phyloP scores from a whole-genome alignment of 2,797 vertebrate genomes.

The Diglossa cyanea region DNA sequence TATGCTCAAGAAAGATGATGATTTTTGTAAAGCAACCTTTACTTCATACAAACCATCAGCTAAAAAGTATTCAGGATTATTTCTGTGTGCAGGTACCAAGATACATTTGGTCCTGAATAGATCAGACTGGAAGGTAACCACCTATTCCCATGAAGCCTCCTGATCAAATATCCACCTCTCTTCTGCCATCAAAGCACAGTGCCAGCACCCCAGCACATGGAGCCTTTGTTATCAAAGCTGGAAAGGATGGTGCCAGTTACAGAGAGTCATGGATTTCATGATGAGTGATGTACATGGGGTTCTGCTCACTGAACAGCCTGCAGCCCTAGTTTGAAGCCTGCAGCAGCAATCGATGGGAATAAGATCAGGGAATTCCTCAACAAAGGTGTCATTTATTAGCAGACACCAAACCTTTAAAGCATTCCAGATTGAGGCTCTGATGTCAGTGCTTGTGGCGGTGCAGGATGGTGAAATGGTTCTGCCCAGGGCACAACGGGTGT shows the following conservation, averaged over 20 bases:
- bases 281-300: not conserved
- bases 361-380: slow-evolving; percentile 36
- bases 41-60: not conserved
- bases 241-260: not conserved
- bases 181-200: not conserved
- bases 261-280: not conserved
- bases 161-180: not conserved
- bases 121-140: not conserved
- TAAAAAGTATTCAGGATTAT: not conserved
- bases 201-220: not conserved
- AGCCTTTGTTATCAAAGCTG: not conserved
- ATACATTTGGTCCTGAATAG: not conserved
- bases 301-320: not conserved
- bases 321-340: not conserved
- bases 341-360: slow-evolving; percentile 7
- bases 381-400: slow-evolving; percentile 25
- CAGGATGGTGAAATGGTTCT: not conserved
- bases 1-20: not conserved
- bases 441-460: not conserved
- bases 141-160: not conserved
- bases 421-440: not conserved
- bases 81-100: not conserved
- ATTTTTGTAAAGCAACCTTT: not conserved
- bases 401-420: not conserved
- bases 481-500: not conserved